Evolutionary conservation across 2,888 invertebrate genomes (phyloP), one percentile per base, ranked within the genome.

Genomic region (Epinotia ramella): DNA sequence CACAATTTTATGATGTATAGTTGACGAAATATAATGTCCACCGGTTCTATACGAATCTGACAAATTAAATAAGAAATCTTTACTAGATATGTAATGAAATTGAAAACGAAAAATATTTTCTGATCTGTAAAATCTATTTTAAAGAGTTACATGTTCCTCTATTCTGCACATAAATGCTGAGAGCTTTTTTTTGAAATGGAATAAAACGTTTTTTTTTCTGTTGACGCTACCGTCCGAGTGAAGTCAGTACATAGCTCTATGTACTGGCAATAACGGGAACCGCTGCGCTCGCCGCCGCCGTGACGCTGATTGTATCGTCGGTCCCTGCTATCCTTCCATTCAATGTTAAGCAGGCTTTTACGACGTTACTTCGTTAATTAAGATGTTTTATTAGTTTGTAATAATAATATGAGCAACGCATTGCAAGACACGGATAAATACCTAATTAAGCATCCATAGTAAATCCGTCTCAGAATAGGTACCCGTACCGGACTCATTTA

Each of bases 221-320:
- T 79, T 60, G 78, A 81, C 87, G 75, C 78, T 87, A 87, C 87
- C 56, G 69, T 72, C 65, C 70, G 75, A 67, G 66, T 57, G 75
- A 40, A 40, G 40, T 33, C 77, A 77, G 85, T 88, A 91, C 84
- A 91, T 91, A 84, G 77, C 78, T 71, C 75, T 81, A 84, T 86
- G 84, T 87, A 81, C 78, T 89, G 88, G 80, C 78, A 78, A 87
- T 93, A 92, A 92, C 93, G 93, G 93, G 91, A 91, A 89, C 86
- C 86, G 84, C 79, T 85, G 86, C 83, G 82, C 84, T 83, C 79
- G 84, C 84, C 84, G 82, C 79, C 75, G 73, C 77, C 60, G 71
- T 67, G 69, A 46, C 74, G 71, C 40, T 20, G 73, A 73, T 73
- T 76, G 46, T 68, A 71, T 74, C 77, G 56, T 53, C 70, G 28